phyloP scores from a whole-genome alignment of 2,113 vertebrate species.

The Cacatua alba region DNA sequence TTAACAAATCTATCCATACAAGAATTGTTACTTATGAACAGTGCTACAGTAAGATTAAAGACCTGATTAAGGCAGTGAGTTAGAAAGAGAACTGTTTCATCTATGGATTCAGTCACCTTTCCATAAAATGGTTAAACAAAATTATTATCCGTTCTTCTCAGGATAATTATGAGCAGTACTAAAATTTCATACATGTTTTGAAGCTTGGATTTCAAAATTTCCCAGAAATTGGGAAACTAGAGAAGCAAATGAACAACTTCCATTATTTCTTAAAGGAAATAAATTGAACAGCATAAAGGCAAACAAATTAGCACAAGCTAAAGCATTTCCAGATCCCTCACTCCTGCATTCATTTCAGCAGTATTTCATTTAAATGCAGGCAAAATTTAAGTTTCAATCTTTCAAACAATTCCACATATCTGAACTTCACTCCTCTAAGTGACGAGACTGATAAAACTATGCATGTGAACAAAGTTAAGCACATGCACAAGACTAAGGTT shows the following conservation, averaged over 20 bases:
- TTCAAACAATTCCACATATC: background rate
- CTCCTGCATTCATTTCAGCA: background rate
- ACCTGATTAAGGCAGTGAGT: background rate
- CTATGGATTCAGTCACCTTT: background rate
- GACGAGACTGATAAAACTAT: background rate
- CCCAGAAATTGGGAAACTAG: background rate
- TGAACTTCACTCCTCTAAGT: background rate
- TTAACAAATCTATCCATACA: background rate
- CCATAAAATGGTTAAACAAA: background rate
- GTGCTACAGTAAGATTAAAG: background rate
- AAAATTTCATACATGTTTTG: slow-evolving; percentile 14
- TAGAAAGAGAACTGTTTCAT: background rate
- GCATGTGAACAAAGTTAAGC: background rate
- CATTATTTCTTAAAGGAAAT: background rate
- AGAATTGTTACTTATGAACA: background rate
- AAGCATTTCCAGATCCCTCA: background rate
- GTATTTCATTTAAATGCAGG: background rate
- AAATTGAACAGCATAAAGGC: background rate
- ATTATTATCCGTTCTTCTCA: background rate
- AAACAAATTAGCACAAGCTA: background rate
- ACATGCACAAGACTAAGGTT: background rate
- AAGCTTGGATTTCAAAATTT: slow-evolving; percentile 25
- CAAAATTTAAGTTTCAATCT: background rate
- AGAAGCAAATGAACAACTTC: slow-evolving; percentile 4
- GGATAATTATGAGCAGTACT: background rate